Conservation (phyloP, 2,797 vertebrate genomes). For the Danio choprae region DNA sequence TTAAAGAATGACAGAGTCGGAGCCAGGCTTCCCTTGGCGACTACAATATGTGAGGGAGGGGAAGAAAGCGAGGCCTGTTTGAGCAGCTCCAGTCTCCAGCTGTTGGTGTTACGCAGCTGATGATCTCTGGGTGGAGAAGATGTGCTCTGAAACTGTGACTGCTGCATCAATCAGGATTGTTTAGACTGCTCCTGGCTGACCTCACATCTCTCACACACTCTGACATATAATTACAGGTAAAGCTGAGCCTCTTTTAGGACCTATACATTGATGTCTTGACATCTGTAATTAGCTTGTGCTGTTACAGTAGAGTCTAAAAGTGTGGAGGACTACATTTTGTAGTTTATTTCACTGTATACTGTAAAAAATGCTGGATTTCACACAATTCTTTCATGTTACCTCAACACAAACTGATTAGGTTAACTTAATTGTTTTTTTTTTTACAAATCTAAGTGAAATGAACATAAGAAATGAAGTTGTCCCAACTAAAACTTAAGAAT, state of each 20-base stretch:
- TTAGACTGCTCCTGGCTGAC: conserved; percentile 32
- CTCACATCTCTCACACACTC: conserved; percentile 11
- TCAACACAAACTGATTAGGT: too few relatives aligned
- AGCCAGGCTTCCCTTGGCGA: conserved; percentile 44
- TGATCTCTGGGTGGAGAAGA: conserved; percentile 30
- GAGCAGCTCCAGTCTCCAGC: conserved; percentile 54
- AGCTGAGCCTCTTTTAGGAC: background rate
- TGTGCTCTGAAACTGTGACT: conserved; percentile 54
- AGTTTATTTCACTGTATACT: background rate
- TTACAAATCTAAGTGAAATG: too few relatives aligned
- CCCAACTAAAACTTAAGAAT: too few relatives aligned
- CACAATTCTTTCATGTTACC: too few relatives aligned
- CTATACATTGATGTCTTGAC: background rate
- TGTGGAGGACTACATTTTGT: background rate
- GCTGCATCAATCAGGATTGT: conserved; percentile 37
- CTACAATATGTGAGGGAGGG: conserved; percentile 28
- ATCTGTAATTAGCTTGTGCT: conserved; percentile 15
- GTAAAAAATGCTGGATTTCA: too few relatives aligned
- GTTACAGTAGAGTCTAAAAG: background rate
- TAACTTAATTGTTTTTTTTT: too few relatives aligned
- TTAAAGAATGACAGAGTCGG: conserved; percentile 33
- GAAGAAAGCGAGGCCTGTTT: conserved; percentile 32
- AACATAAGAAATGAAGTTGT: too few relatives aligned
- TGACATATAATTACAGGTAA: background rate
- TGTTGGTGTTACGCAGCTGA: conserved; percentile 44